Conservation (phyloP, 2,888 invertebrate species). For the Caenorhabditis macrosperma region DNA sequence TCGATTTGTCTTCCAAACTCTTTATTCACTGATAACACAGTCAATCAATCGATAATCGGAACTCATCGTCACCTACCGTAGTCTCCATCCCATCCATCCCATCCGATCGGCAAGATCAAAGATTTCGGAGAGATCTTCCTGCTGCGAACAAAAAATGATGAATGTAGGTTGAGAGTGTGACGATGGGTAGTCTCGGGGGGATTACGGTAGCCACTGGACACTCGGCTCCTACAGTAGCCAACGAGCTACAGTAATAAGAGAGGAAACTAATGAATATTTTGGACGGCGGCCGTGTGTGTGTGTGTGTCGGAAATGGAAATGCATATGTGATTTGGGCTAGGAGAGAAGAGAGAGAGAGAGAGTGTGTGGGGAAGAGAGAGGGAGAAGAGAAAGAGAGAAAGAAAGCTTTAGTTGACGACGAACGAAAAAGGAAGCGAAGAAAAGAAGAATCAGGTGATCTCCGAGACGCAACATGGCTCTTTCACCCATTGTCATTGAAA, state of each 20-base stretch:
- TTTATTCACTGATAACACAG: background rate
- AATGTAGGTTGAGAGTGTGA: background rate
- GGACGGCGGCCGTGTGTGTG: no score
- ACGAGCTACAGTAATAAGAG: constrained; percentile 1
- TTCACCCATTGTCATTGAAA: no score
- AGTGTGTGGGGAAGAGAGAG: background rate
- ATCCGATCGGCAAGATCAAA: background rate
- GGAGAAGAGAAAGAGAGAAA: background rate
- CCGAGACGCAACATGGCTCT: no score
- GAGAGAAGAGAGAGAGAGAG: background rate
- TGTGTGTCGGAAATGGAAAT: constrained; percentile 29
- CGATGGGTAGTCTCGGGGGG: no score
- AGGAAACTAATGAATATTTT: constrained; percentile 26
- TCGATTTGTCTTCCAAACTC: no score
- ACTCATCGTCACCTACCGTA: background rate
- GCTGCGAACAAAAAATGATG: constrained; percentile 1
- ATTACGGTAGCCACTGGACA: no score
- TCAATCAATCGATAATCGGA: background rate
- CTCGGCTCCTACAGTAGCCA: background rate
- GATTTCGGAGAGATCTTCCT: background rate
- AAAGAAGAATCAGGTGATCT: background rate
- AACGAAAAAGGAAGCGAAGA: background rate
- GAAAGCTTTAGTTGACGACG: background rate
- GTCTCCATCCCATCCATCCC: background rate
- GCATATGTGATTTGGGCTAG: constrained; percentile 23